A percentile compares a stretch with the other conserved stretches of the same genome.
phyloP scores from a whole-genome alignment of 2,888 invertebrate genomes.

The Acutogordius australiensis region DNA sequence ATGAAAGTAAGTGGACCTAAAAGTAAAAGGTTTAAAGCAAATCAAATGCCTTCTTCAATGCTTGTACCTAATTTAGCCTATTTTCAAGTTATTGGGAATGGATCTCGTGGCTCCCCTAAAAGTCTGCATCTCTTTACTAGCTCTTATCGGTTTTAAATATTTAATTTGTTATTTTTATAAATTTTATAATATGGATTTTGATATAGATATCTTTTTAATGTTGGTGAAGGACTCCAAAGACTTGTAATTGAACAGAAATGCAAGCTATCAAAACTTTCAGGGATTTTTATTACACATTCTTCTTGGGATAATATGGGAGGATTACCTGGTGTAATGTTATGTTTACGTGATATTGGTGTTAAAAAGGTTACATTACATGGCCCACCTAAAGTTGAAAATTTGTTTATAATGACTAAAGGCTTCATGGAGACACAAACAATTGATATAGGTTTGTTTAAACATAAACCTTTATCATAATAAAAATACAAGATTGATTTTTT shows the following conservation, averaged over 20 bases:
- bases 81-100: slow-evolving; percentile 11
- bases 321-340: background rate
- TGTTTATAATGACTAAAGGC: slow-evolving; percentile 7
- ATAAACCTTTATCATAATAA: too few species aligned
- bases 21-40: too few species aligned
- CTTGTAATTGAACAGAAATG: slow-evolving; percentile 7
- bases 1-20: too few species aligned
- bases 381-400: slow-evolving; percentile 6
- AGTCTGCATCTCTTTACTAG: slow-evolving; percentile 1
- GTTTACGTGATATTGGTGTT: background rate
- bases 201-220: slow-evolving; percentile 5
- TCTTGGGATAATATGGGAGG: slow-evolving; percentile 9
- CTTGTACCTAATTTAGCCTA: background rate
- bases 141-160: background rate
- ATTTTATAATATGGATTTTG: background rate
- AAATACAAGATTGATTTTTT: background rate
- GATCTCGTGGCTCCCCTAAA: background rate
- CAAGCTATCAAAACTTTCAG: slow-evolving; percentile 3
- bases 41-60: too few species aligned
- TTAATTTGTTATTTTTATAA: background rate
- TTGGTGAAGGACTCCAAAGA: slow-evolving; percentile 4
- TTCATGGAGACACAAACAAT: background rate
- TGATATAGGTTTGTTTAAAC: background rate
- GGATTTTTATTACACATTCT: slow-evolving; percentile 8
- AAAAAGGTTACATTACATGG: background rate